These are phyloP conservation scores for Ceyx melanurus DNA, from an alignment of 2,113 vertebrate genomes.

Conservation along the genomic window DNA sequence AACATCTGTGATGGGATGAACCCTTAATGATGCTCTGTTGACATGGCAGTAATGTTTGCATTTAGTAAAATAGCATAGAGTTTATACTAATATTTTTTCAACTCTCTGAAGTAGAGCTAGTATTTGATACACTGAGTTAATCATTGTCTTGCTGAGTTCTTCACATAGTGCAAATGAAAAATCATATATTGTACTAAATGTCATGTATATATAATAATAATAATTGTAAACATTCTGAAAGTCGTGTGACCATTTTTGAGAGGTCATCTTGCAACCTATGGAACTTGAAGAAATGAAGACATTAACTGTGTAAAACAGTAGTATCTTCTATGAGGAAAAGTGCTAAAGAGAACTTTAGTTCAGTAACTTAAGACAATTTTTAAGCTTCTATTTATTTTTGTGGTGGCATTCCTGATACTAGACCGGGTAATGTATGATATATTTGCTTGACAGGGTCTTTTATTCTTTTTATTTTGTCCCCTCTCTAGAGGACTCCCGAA, in stretches of 20 bases:
- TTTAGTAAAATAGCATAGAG: conserved; percentile 37
- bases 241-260: background rate
- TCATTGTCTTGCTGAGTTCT: background rate
- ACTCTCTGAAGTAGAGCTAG: background rate
- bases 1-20: conserved; percentile 56
- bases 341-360: background rate
- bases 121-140: background rate
- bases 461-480: background rate
- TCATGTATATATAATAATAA: background rate
- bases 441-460: background rate
- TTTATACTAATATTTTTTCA: conserved; percentile 44
- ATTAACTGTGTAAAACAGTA: background rate
- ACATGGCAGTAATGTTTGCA: conserved; percentile 44
- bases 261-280: background rate
- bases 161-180: background rate
- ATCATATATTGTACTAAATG: background rate
- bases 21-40: conserved; percentile 29
- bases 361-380: background rate
- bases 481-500: background rate
- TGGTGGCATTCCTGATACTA: background rate
- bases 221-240: background rate
- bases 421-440: background rate
- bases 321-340: background rate
- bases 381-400: background rate
- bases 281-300: background rate